Base-by-base conservation (phyloP, 2,797 vertebrate species). In the Aythya fuligula region DNA sequence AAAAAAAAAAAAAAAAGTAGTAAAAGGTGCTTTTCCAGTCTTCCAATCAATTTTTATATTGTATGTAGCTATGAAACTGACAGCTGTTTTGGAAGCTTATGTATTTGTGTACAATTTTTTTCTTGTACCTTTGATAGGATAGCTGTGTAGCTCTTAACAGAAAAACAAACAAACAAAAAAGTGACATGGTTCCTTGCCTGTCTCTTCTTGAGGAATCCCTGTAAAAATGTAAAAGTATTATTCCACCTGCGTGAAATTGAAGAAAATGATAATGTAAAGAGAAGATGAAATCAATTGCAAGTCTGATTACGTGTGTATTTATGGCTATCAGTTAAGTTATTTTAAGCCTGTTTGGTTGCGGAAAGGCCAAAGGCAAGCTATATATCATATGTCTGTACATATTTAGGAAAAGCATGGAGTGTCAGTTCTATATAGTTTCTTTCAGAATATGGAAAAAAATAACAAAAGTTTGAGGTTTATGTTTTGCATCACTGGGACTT, bases 391-490 rank as follows among this genome's bases (percentile, higher is more conserved):
- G 39, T 25, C 54, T 64, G 30, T 43, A 36, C 34, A 8, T 5
- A 3, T 36, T 67, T 76, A 60, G 18, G 51, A 76, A 85, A 72
- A 76, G 13, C 6, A 15, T 28, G 69, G 7, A 25, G 27, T 51
- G 5, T 45, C 4, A 19, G 24, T 66, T 90, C 64, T 57, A 3
- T 75, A 7, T 79, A 8, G 0, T 66, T 87, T 78, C 6, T 65
- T 76, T 64, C 10, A 21, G n/a, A 60, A 61, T 36, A 32, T 24
- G 10, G 8, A 3, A 17, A 51, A 51, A 27, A 71, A 75, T 14
- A 25, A 1, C 0, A 43, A 45, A 3, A 7, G 0, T 32, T 19
- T 65, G 54, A 81, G 13, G 12, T 65, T 58, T 61, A 11, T 32
- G 8, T 62, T 93, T 88, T 43, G 11, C 22, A 4, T 84, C 11